Evolutionary conservation across 2,888 invertebrate species (phyloP).

Genomic region (Iphiclides podalirius): DNA sequence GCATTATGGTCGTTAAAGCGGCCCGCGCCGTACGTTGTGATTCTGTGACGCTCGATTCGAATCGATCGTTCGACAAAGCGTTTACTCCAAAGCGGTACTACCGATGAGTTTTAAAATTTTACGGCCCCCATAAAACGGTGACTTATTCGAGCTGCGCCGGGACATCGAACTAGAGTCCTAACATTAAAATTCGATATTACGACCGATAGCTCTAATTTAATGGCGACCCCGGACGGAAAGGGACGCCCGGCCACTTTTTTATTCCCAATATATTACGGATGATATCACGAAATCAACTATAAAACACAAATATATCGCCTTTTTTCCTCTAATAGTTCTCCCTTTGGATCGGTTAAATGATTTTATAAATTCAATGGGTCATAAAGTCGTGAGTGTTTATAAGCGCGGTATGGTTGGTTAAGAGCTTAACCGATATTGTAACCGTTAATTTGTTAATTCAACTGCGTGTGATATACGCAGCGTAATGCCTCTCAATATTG

Average conservation of each 20-base stretch:
- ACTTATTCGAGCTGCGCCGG: conserved; percentile 59
- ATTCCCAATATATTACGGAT: conserved; percentile 35
- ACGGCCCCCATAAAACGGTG: conserved; percentile 70
- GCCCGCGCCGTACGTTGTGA: conserved; percentile 30
- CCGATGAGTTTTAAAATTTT: conserved; percentile 68
- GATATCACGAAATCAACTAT: conserved; percentile 36
- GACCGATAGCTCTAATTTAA: conserved; percentile 74
- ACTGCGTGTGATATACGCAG: too few relatives aligned
- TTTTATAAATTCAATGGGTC: conserved; percentile 12
- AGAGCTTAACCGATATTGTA: background rate
- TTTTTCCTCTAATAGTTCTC: conserved; percentile 10
- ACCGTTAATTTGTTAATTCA: background rate
- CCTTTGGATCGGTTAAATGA: conserved; percentile 12
- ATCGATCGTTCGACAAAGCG: conserved; percentile 51
- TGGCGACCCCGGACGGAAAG: conserved; percentile 62
- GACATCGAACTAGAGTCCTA: conserved; percentile 58
- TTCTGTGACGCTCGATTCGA: conserved; percentile 18
- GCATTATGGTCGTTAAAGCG: conserved; percentile 44
- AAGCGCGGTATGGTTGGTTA: background rate
- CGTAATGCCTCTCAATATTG: too few relatives aligned
- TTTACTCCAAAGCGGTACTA: conserved; percentile 48
- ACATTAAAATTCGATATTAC: conserved; percentile 72
- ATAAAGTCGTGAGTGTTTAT: conserved; percentile 7
- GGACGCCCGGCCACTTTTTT: conserved; percentile 42
- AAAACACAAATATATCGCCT: conserved; percentile 26